phyloP scores from a whole-genome alignment of 2,113 vertebrate species.

The Scolopax mira region DNA sequence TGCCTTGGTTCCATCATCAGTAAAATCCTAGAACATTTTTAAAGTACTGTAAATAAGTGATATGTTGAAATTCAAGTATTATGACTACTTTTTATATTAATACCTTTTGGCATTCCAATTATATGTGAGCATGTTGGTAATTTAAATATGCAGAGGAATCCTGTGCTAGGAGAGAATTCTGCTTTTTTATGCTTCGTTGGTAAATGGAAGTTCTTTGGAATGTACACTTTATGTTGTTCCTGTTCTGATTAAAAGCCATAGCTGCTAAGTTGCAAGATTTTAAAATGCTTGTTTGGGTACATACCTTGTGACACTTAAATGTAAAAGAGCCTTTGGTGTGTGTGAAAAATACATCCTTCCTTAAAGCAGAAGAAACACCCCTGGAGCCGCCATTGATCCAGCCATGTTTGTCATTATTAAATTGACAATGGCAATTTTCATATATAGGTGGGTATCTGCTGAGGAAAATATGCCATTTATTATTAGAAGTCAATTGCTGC shows the following conservation, averaged over 20 bases:
- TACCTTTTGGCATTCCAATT: not conserved
- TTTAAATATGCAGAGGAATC: not conserved
- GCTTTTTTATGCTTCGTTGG: not conserved
- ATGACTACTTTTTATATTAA: not conserved
- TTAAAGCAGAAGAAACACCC: not conserved
- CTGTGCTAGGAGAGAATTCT: not conserved
- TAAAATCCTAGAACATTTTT: not conserved
- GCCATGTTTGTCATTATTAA: not conserved
- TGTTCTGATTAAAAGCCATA: not conserved
- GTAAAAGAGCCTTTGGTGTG: not conserved
- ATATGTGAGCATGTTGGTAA: not conserved
- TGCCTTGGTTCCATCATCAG: not conserved
- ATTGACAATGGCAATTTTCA: not conserved
- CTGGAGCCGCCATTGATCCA: not conserved
- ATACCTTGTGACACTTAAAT: not conserved
- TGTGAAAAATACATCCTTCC: not conserved
- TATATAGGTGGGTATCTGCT: not conserved
- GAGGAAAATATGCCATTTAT: not conserved
- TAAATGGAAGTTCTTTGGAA: not conserved
- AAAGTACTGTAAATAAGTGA: not conserved
- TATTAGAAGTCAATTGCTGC: not conserved
- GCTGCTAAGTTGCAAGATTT: not conserved
- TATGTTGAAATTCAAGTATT: not conserved
- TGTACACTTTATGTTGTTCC: not conserved
- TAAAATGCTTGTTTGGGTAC: not conserved